Conservation (phyloP, 2,888 invertebrate species). For the Drosophila phalerata region DNA sequence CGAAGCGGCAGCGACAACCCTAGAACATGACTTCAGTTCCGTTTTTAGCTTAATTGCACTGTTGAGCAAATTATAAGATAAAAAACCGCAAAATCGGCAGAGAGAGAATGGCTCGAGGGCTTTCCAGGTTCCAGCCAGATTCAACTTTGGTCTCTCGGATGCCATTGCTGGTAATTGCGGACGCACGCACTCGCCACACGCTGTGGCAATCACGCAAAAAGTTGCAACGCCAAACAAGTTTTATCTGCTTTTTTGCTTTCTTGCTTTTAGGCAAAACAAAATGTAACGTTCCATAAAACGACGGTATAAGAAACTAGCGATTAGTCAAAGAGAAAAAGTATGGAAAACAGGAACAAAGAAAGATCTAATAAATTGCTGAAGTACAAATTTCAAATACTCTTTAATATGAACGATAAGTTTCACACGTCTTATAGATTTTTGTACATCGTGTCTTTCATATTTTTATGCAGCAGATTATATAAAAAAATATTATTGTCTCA, state of each 20-base stretch:
- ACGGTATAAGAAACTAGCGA: constrained; percentile 53
- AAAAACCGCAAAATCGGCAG: constrained; percentile 54
- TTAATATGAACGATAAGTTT: too few species aligned
- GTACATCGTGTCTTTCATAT: too few species aligned
- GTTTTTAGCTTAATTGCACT: constrained; percentile 35
- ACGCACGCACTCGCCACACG: constrained; percentile 72
- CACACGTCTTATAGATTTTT: too few species aligned
- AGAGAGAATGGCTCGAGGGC: constrained; percentile 53
- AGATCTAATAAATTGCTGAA: not conserved
- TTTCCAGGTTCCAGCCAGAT: constrained; percentile 25
- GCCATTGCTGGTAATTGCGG: constrained; percentile 55
- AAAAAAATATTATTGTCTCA: too few species aligned
- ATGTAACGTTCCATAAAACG: constrained; percentile 59
- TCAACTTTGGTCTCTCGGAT: constrained; percentile 38
- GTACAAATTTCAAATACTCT: constrained; percentile 3
- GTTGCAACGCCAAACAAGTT: constrained; percentile 65
- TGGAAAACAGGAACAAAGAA: not conserved
- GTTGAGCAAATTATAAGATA: constrained; percentile 56
- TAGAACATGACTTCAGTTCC: constrained; percentile 47
- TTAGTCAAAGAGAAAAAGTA: constrained; percentile 8
- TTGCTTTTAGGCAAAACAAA: constrained; percentile 61
- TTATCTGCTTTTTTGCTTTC: constrained; percentile 49
- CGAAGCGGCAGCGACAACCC: constrained; percentile 29
- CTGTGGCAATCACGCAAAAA: constrained; percentile 65
- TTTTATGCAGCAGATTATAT: too few species aligned